Percentiles rank a stretch among this genome's conserved stretches.
phyloP scores from a whole-genome alignment of 1,140 invertebrate genomes.

The Protaetia brevitarsis region DNA sequence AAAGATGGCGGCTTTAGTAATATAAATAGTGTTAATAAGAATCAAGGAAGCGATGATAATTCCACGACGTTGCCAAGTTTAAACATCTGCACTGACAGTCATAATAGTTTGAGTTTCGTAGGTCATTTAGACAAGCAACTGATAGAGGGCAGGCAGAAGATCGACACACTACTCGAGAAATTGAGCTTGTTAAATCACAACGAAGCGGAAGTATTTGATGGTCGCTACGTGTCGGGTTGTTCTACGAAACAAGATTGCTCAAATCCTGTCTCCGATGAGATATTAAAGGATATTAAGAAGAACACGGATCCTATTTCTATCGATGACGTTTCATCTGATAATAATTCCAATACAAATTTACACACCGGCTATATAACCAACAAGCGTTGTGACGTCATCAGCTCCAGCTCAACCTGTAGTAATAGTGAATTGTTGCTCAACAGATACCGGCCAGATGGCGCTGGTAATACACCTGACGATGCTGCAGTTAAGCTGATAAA shows the following conservation, averaged over 20 bases:
- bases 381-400: neutral
- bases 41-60: neutral
- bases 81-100: neutral
- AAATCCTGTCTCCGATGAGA: constrained; percentile 25
- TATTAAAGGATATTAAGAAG: constrained; percentile 24
- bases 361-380: neutral
- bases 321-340: constrained; percentile 2
- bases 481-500: neutral
- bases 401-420: constrained; percentile 23
- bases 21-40: neutral
- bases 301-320: constrained; percentile 19
- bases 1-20: neutral
- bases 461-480: constrained; percentile 26
- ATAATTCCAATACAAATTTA: neutral
- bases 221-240: constrained; percentile 42
- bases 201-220: constrained; percentile 28
- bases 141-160: constrained; percentile 36
- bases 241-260: constrained; percentile 29
- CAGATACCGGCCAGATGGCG: constrained; percentile 39
- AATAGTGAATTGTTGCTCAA: constrained; percentile 35
- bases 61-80: neutral
- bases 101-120: constrained; percentile 6
- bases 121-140: constrained; percentile 32
- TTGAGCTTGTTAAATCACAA: constrained; percentile 35
- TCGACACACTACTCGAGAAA: constrained; percentile 43